Conservation (phyloP, 2,888 invertebrate species). For the Sycophila texana region DNA sequence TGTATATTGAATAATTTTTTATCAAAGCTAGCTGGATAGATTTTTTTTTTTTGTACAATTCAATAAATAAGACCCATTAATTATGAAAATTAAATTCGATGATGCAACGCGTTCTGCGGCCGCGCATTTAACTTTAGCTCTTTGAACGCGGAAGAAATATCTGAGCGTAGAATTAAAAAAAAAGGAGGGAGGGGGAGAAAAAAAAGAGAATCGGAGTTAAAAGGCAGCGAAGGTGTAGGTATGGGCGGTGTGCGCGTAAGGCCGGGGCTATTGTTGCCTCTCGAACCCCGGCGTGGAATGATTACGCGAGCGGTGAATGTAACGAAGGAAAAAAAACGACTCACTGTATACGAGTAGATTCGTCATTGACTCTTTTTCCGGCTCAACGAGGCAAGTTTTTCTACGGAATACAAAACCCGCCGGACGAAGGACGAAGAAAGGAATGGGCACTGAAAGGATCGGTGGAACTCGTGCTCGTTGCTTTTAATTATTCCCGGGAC, state of each 20-base stretch:
- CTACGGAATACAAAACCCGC: slow-evolving; percentile 11
- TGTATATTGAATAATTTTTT: no score
- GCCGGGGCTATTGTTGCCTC: slow-evolving; percentile 33
- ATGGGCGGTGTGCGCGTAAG: background rate
- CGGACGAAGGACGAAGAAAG: background rate
- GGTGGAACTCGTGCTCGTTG: background rate
- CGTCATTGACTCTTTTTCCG: slow-evolving; percentile 37
- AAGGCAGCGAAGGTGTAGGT: slow-evolving; percentile 20
- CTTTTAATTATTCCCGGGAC: no score
- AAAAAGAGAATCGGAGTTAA: slow-evolving; percentile 8
- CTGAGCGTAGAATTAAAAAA: slow-evolving; percentile 6
- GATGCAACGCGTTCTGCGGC: background rate
- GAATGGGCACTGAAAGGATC: slow-evolving; percentile 3
- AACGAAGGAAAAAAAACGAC: slow-evolving; percentile 2
- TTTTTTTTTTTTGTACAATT: background rate
- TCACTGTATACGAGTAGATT: background rate
- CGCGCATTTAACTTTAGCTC: slow-evolving; percentile 3
- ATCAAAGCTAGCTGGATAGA: no score
- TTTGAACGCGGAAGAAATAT: slow-evolving; percentile 31
- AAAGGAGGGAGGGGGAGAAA: background rate
- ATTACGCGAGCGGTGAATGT: slow-evolving; percentile 16
- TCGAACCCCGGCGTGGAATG: slow-evolving; percentile 10
- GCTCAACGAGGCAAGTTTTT: slow-evolving; percentile 14
- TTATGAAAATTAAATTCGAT: background rate
- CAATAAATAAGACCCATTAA: background rate